Conservation (phyloP, 2,888 invertebrate genomes). For the Dugesia japonica region DNA sequence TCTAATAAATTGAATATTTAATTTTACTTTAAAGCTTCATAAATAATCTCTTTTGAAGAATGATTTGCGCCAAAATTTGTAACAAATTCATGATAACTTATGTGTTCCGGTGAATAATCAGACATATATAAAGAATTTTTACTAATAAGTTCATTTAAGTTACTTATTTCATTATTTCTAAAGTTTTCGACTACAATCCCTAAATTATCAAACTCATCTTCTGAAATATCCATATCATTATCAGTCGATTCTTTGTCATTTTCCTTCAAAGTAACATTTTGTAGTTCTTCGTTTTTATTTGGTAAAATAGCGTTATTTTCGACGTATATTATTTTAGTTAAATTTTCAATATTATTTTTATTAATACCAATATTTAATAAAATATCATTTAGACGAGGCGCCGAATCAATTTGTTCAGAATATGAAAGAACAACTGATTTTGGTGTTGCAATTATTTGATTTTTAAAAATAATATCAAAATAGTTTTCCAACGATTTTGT, state of each 20-base stretch:
- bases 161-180: background rate
- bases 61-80: background rate
- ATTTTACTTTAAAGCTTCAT: too few species aligned
- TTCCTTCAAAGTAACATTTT: background rate
- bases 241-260: background rate
- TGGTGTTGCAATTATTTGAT: background rate
- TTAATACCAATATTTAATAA: background rate
- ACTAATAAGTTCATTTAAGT: background rate
- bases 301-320: background rate
- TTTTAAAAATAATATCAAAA: background rate
- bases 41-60: too few species aligned
- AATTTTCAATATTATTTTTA: background rate
- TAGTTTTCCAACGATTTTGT: background rate
- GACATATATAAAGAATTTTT: background rate
- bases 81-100: slow-evolving; percentile 1
- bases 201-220: background rate
- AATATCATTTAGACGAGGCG: background rate
- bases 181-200: background rate
- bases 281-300: background rate
- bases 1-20: too few species aligned
- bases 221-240: slow-evolving; percentile 10
- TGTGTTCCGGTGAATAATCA: background rate
- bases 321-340: background rate
- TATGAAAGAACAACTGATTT: background rate
- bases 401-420: background rate